Conservation (phyloP, 2,888 invertebrate genomes). For the Congeria kusceri region DNA sequence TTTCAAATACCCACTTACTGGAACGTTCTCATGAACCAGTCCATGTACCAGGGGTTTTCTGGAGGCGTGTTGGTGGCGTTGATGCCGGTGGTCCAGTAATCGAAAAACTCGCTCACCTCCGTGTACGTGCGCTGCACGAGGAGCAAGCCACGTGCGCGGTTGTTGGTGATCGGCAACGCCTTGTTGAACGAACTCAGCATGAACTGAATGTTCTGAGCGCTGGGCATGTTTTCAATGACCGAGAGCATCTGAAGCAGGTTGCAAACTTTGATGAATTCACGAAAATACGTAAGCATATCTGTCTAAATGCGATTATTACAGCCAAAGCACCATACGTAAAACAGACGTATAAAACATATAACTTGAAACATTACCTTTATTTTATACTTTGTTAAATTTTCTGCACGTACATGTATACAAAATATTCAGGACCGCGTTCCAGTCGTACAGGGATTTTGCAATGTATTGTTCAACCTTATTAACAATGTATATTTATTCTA, state of each 20-base stretch:
- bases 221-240: slow-evolving; percentile 51
- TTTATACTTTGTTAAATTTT: too few species aligned
- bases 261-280: too few species aligned
- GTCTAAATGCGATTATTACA: too few species aligned
- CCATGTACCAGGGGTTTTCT: slow-evolving; percentile 79
- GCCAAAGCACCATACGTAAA: too few species aligned
- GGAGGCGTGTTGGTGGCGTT: slow-evolving; percentile 58
- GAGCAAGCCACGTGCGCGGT: slow-evolving; percentile 69
- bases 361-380: too few species aligned
- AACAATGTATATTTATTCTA: too few species aligned
- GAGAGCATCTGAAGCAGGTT: slow-evolving; percentile 37
- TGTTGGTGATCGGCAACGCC: slow-evolving; percentile 39
- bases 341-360: too few species aligned
- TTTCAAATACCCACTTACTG: slow-evolving; percentile 61
- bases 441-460: too few species aligned
- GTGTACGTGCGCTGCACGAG: slow-evolving; percentile 64
- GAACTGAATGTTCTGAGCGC: slow-evolving; percentile 75
- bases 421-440: too few species aligned
- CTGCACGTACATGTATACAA: too few species aligned
- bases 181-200: slow-evolving; percentile 70
- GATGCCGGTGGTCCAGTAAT: slow-evolving; percentile 68
- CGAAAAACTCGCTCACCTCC: slow-evolving; percentile 73
- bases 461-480: too few species aligned
- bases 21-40: slow-evolving; percentile 81
- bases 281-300: too few species aligned